Percentiles rank a stretch among this genome's conserved stretches.
Evolutionary conservation across 2,113 vertebrate genomes (phyloP).

Genomic region (Hippolais icterina): DNA sequence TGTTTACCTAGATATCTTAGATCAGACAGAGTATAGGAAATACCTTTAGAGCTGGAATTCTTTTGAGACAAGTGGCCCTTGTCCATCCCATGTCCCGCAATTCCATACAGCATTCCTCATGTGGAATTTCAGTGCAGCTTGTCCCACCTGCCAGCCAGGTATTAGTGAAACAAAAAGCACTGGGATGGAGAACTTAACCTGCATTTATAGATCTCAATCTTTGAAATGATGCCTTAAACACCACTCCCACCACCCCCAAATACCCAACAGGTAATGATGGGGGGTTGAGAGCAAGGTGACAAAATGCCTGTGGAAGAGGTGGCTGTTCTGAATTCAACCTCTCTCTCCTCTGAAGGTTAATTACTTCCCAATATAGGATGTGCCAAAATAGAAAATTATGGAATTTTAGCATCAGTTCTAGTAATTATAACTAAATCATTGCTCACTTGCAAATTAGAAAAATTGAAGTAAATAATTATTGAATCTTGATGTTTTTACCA

Average conservation of each 20-base stretch:
- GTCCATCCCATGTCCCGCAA: neutral
- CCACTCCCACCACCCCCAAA: too few species aligned
- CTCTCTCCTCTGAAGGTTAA: neutral
- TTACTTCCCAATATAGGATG: neutral
- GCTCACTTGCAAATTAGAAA: neutral
- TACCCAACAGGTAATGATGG: neutral
- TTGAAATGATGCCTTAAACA: neutral
- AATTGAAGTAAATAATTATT: neutral
- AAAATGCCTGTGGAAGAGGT: neutral
- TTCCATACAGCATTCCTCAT: neutral
- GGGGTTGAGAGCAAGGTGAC: neutral
- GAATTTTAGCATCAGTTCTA: neutral
- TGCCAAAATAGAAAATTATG: neutral
- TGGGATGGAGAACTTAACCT: neutral
- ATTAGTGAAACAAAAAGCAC: neutral
- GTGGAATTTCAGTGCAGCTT: neutral
- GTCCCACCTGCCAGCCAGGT: neutral
- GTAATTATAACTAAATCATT: neutral
- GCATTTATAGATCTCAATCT: neutral
- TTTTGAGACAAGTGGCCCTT: neutral
- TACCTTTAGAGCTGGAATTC: neutral
- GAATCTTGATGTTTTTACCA: neutral
- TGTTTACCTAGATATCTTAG: neutral
- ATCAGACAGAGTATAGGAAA: neutral
- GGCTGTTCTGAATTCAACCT: neutral